Evolutionary conservation across 2,888 invertebrate genomes (phyloP).

Genomic region (Chaetoderma sp.): DNA sequence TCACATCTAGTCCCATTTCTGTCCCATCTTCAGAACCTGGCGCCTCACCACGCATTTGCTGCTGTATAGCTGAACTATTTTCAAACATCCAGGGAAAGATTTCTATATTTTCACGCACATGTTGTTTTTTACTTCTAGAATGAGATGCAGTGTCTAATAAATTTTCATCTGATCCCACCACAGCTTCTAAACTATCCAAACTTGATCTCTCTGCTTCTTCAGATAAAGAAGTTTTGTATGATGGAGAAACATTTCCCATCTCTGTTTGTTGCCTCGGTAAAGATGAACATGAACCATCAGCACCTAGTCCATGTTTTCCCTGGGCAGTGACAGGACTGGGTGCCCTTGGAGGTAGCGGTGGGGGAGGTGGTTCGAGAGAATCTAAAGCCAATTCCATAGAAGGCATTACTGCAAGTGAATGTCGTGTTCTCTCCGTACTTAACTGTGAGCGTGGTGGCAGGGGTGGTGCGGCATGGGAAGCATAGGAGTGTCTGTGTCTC

Average conservation of each 20-base stretch:
- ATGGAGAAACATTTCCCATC: no score
- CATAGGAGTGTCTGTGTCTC: no score
- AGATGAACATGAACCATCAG: no score
- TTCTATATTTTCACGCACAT: not conserved
- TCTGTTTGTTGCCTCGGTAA: no score
- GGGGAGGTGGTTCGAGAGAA: constrained; percentile 39
- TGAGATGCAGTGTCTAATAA: no score
- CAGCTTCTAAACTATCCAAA: constrained; percentile 59
- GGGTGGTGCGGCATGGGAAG: not conserved
- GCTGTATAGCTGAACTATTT: not conserved
- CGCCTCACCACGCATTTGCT: not conserved
- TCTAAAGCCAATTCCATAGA: not conserved
- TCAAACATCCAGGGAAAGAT: not conserved
- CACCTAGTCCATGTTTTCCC: no score
- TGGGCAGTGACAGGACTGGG: constrained; percentile 55
- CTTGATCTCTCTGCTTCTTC: constrained; percentile 50
- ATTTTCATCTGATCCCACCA: constrained; percentile 53
- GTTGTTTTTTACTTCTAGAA: not conserved
- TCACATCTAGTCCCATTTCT: no score
- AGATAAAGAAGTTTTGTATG: constrained; percentile 25
- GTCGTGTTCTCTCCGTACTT: not conserved
- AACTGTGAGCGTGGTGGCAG: constrained; percentile 1
- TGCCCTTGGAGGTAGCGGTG: constrained; percentile 60
- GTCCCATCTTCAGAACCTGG: no score
- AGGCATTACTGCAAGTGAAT: not conserved